Evolutionary conservation across 2,113 vertebrate genomes (phyloP).

Genomic region (Tenrec ecaudatus): DNA sequence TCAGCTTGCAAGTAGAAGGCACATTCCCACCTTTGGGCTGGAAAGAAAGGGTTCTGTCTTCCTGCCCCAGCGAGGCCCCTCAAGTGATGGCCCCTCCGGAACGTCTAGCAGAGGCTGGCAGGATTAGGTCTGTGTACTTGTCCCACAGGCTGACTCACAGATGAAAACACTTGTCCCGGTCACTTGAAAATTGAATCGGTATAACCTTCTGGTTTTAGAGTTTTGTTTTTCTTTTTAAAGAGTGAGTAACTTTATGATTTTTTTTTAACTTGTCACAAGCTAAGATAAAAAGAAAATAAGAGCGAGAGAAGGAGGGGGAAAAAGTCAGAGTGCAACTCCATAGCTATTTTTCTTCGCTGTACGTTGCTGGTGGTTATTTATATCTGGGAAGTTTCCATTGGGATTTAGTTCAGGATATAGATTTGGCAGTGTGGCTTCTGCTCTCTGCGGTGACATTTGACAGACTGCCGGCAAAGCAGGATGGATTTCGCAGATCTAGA

Average conservation of each 20-base stretch:
- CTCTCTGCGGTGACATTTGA: constrained; percentile 65
- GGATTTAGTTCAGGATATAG: constrained; percentile 83
- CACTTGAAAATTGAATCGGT: constrained; percentile 70
- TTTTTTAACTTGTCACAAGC: constrained; percentile 69
- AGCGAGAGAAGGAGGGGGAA: background rate
- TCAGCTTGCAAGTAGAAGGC: background rate
- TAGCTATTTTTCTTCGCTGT: constrained; percentile 77
- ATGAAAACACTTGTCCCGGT: constrained; percentile 41
- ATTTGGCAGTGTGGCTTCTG: constrained; percentile 73
- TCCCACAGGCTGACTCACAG: constrained; percentile 3
- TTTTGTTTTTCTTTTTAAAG: constrained; percentile 55
- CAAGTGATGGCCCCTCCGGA: background rate
- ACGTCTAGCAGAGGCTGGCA: background rate
- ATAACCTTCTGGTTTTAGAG: constrained; percentile 66
- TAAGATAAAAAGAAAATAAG: constrained; percentile 24
- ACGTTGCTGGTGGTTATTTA: constrained; percentile 81
- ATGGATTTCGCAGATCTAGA: constrained; percentile 76
- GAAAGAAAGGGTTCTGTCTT: constrained; percentile 19
- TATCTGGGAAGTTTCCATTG: constrained; percentile 82
- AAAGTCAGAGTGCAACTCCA: constrained; percentile 64
- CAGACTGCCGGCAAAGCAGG: constrained; percentile 73
- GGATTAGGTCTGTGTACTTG: background rate
- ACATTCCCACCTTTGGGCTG: too few relatives aligned
- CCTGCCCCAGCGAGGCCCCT: background rate
- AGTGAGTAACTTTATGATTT: constrained; percentile 73